These are phyloP conservation scores for Drosophila emarginata DNA, from an alignment of 2,888 invertebrate species.

Conservation along the genomic window DNA sequence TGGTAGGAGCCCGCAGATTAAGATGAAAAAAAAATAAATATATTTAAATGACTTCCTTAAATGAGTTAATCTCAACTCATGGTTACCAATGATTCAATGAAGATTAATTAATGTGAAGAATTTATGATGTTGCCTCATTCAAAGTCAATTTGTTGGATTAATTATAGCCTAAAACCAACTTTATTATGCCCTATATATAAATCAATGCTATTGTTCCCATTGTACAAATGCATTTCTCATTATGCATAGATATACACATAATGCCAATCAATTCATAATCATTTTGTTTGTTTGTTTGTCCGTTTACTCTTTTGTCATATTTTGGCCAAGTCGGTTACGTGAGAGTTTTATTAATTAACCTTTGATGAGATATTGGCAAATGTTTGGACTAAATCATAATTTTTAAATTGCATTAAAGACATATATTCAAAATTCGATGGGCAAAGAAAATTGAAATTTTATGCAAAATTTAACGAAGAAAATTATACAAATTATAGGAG, in stretches of 20 bases:
- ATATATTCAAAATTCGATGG: not conserved
- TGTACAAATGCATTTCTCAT: not conserved
- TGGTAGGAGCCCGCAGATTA: slow-evolving; percentile 36
- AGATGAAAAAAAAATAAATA: slow-evolving; percentile 33
- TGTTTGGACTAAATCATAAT: slow-evolving; percentile 9
- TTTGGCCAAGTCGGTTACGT: slow-evolving; percentile 19
- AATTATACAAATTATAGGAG: slow-evolving; percentile 65
- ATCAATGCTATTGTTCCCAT: not conserved
- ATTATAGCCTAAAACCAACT: not conserved
- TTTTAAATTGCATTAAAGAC: slow-evolving; percentile 15
- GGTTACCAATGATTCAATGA: slow-evolving; percentile 22
- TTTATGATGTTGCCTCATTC: not conserved
- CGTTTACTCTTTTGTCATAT: not conserved
- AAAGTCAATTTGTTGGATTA: slow-evolving; percentile 49
- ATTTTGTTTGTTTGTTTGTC: slow-evolving; percentile 13
- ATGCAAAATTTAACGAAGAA: slow-evolving; percentile 47
- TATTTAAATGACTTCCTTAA: slow-evolving; percentile 57
- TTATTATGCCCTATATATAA: not conserved
- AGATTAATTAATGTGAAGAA: slow-evolving; percentile 20
- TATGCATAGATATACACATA: not conserved
- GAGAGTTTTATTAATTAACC: slow-evolving; percentile 26
- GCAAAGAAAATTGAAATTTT: slow-evolving; percentile 44
- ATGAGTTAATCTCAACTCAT: slow-evolving; percentile 25
- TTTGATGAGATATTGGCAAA: slow-evolving; percentile 25
- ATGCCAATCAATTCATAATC: not conserved